Percentiles rank a stretch among this genome's conserved stretches.
Evolutionary conservation across 2,797 vertebrate species (phyloP).

Genomic region (Crypturellus tataupa): DNA sequence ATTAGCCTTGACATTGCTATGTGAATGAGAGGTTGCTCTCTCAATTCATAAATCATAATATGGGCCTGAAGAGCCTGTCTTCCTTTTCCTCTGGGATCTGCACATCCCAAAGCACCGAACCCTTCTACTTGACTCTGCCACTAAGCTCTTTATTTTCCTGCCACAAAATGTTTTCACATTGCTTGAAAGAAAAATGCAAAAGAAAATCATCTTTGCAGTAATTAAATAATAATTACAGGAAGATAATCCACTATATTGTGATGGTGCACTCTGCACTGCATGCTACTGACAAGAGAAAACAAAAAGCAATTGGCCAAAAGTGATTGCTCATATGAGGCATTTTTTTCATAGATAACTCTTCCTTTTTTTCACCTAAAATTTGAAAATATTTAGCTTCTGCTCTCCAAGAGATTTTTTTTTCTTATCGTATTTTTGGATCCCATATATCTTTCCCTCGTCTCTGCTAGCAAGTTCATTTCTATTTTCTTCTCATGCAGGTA

Average conservation of each 20-base stretch:
- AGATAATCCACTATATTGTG: neutral
- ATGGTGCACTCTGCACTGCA: neutral
- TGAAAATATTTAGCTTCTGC: neutral
- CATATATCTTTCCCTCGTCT: fast-evolving
- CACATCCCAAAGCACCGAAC: neutral
- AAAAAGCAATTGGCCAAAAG: neutral
- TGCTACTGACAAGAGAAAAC: neutral
- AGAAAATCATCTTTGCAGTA: neutral
- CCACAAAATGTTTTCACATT: neutral
- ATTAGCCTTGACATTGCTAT: neutral
- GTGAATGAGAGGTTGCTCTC: fast-evolving
- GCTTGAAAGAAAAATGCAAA: neutral
- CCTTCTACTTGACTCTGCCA: neutral
- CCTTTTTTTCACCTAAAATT: neutral
- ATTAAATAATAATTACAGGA: neutral
- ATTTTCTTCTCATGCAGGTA: neutral
- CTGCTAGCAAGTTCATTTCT: neutral
- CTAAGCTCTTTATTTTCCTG: neutral
- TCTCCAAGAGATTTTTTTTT: neutral
- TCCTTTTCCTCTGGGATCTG: neutral
- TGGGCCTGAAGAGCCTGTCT: neutral
- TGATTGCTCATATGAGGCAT: neutral
- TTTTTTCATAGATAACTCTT: neutral
- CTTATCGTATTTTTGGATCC: neutral
- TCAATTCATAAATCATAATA: neutral